phyloP scores from a whole-genome alignment of 2,113 vertebrate species.

The Oceanodroma tethys region DNA sequence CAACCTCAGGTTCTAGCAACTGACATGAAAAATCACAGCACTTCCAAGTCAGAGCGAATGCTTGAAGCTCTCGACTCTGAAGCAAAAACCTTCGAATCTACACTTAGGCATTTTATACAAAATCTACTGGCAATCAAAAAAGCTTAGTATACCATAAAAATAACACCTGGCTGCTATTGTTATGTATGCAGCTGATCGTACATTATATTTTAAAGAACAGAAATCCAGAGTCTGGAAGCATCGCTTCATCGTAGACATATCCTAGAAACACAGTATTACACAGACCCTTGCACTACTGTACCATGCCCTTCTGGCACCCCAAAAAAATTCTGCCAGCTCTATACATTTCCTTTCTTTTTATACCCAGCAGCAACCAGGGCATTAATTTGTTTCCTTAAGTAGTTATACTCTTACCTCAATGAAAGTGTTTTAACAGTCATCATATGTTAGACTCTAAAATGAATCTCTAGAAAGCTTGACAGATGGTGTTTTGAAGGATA shows the following conservation, averaged over 20 bases:
- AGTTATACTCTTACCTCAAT: neutral
- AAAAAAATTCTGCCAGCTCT: neutral
- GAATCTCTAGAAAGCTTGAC: slow-evolving; percentile 58
- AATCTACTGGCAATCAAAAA: neutral
- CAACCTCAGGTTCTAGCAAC: neutral
- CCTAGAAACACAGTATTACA: neutral
- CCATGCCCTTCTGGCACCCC: neutral
- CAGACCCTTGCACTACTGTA: neutral
- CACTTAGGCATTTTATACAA: neutral
- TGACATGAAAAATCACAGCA: neutral
- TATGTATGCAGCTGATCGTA: neutral
- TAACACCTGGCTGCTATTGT: neutral
- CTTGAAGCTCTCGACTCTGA: neutral
- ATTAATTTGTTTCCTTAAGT: slow-evolving; percentile 10
- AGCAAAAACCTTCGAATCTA: neutral
- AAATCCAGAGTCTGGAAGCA: neutral
- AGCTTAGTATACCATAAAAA: neutral
- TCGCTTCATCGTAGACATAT: neutral
- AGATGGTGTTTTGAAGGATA: slow-evolving; percentile 60
- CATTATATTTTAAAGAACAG: neutral
- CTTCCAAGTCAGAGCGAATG: neutral
- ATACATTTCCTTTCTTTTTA: slow-evolving; percentile 14
- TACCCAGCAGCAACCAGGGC: neutral
- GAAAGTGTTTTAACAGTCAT: slow-evolving; percentile 1
- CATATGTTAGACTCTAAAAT: neutral